Conservation (phyloP, 2,888 invertebrate genomes). For the Drosophila engyochracea region DNA sequence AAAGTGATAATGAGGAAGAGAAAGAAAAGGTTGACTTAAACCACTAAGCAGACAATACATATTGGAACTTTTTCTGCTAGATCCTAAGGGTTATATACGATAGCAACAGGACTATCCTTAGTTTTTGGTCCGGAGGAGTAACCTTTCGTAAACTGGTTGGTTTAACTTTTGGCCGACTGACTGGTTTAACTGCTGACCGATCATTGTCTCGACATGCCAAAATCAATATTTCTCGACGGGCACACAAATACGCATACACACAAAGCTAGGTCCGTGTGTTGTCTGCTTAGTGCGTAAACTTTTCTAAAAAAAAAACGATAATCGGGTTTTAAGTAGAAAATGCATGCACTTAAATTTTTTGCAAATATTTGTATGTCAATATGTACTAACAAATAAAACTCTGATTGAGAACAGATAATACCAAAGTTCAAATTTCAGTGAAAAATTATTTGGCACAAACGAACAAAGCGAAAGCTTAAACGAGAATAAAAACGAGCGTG, state of each 20-base stretch:
- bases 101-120: too few species aligned
- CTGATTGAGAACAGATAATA: slow-evolving; percentile 6
- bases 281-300: slow-evolving; percentile 15
- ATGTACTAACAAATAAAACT: slow-evolving; percentile 41
- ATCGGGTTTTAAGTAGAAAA: slow-evolving; percentile 41
- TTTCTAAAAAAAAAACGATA: slow-evolving; percentile 7
- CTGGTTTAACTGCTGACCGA: too few species aligned
- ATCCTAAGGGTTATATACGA: too few species aligned
- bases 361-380: slow-evolving; percentile 66
- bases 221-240: not conserved
- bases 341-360: slow-evolving; percentile 39
- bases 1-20: slow-evolving; percentile 1
- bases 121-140: too few species aligned
- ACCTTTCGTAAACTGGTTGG: too few species aligned
- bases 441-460: slow-evolving; percentile 1
- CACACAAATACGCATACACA: not conserved
- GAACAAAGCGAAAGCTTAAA: slow-evolving; percentile 18
- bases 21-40: not conserved
- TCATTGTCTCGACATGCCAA: not conserved
- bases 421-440: slow-evolving; percentile 41
- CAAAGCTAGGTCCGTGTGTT: not conserved
- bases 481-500: slow-evolving; percentile 1
- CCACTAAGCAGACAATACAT: not conserved
- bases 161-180: too few species aligned
- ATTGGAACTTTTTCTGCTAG: too few species aligned